Conservation (phyloP, 2,113 vertebrate genomes). For the Pao palembangensis region DNA sequence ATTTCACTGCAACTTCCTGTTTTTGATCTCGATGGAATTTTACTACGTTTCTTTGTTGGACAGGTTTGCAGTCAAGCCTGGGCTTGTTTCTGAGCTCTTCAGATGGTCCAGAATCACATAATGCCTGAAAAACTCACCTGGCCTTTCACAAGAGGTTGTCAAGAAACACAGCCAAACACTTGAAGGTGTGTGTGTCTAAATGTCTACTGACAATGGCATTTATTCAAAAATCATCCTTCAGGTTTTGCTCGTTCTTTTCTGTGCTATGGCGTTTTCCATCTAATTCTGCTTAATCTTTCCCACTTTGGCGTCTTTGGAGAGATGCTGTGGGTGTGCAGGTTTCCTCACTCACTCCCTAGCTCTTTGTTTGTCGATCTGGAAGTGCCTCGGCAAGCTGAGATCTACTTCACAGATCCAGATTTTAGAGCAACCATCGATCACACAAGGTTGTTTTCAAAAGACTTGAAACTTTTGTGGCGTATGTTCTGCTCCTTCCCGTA, state of each 20-base stretch:
- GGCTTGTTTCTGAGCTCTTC: constrained; percentile 79
- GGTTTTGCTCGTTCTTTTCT: too few relatives aligned
- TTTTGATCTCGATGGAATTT: background rate
- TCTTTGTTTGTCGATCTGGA: too few relatives aligned
- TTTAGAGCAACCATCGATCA: constrained; percentile 80
- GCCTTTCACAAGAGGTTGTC: constrained; percentile 84
- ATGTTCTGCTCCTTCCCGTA: too few relatives aligned
- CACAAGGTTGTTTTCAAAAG: background rate
- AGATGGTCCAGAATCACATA: constrained; percentile 79
- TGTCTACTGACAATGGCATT: too few relatives aligned
- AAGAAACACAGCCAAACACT: constrained; percentile 81
- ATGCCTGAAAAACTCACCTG: too few relatives aligned
- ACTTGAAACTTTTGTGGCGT: too few relatives aligned
- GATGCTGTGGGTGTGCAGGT: constrained; percentile 82
- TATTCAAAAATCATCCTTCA: too few relatives aligned
- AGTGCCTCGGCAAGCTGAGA: constrained; percentile 79
- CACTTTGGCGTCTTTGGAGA: constrained; percentile 74
- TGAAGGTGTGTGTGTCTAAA: constrained; percentile 73
- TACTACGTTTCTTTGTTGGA: background rate
- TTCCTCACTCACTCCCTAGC: too few relatives aligned
- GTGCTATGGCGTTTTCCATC: too few relatives aligned
- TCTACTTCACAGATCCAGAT: constrained; percentile 91
- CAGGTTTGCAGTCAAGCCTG: constrained; percentile 84
- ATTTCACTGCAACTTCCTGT: background rate
- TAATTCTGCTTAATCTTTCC: too few relatives aligned